Base-by-base conservation (phyloP, 2,797 vertebrate genomes). In the Philypnodon macrostomus region DNA sequence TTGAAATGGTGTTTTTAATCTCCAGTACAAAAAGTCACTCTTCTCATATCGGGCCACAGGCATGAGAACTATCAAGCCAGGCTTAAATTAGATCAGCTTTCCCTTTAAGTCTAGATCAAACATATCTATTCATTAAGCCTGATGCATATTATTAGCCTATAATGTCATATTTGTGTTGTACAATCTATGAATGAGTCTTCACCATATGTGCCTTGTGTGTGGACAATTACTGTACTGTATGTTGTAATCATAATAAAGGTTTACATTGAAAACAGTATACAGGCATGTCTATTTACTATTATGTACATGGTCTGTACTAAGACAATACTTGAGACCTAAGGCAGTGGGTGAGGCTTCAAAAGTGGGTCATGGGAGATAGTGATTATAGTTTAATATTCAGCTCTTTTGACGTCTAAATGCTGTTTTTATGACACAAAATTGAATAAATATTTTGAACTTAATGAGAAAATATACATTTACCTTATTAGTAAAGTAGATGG, bases 231-330 rank as follows among this genome's bases (percentile, higher is more conserved):
- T 41, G 39, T 26, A n/a, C 21, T 29, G 7, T 29, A 18, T 44
- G 60, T 75, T 77, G 70, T 58, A 80, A 73, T 70, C 55, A 51
- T 71, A 90, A 88, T 89, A 90, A 91, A 85, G 53, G 74, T 90
- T 87, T 88, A 89, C 85, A 85, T 51, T 85, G 75, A 83, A 88
- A 89, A 90, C 81, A 87, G 78, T 15, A 2, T n/a, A n/a, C n/a
- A n/a, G n/a, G n/a, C 7, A 58, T 45, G 59, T 21, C 17, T n/a
- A n/a, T n/a, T n/a, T n/a, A n/a, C n/a, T n/a, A n/a, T n/a, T n/a
- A n/a, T n/a, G n/a, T n/a, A n/a, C n/a, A n/a, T n/a, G n/a, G n/a
- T n/a, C n/a, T n/a, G n/a, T n/a, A n/a, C n/a, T n/a, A n/a, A n/a
- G n/a, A n/a, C n/a, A n/a, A n/a, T n/a, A n/a, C n/a, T n/a, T n/a